Evolutionary conservation across 2,113 vertebrate genomes (phyloP), one percentile per base, ranked within the genome.

Genomic region (Aphelocoma coerulescens): DNA sequence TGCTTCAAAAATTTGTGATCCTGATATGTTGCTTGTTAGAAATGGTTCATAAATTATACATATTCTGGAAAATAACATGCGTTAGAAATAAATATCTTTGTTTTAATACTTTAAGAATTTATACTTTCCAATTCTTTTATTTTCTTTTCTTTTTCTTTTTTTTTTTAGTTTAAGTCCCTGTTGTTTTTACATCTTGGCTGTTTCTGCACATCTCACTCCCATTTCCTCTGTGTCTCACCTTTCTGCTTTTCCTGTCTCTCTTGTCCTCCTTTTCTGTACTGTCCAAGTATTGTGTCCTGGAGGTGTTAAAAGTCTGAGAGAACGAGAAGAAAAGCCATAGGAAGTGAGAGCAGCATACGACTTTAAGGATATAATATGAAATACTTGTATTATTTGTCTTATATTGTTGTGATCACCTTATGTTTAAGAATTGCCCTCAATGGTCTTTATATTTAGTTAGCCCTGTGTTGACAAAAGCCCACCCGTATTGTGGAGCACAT

Each of bases 61-160:
- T 77, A 44, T 83, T 93, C 79, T 97, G 82, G 68, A 85, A 95
- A 90, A 90, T 95, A 83, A 93, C 83, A 71, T 91, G 90, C 81
- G 2, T 89, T 75, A 35, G 58, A 74, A 91, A 49, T 10, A 76
- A 75, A 28, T 24, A 11, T 22, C 7, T 90, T 79, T 71, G 11
- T 41, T 82, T 86, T 74, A 10, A 58, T 62, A 35, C 54, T 80
- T 81, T 73, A 85, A 93, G 57, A 55, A 11, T 63, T 90, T 69
- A 49, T 74, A n/a, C 23, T 62, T 84, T 65, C 16, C 9, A 57
- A 7, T 39, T 63, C 17, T 17, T 19, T 41, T 46, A 57, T 13
- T 62, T 44, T 65, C 8, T 14, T 33, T 41, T 16, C 3, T 19
- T 66, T 26, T 37, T 13, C 8, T 2, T 48, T 17, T 77, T 37